Evolutionary conservation across 2,113 vertebrate species (phyloP), one percentile per base, ranked within the genome.

Genomic region (Amphiprion percula): DNA sequence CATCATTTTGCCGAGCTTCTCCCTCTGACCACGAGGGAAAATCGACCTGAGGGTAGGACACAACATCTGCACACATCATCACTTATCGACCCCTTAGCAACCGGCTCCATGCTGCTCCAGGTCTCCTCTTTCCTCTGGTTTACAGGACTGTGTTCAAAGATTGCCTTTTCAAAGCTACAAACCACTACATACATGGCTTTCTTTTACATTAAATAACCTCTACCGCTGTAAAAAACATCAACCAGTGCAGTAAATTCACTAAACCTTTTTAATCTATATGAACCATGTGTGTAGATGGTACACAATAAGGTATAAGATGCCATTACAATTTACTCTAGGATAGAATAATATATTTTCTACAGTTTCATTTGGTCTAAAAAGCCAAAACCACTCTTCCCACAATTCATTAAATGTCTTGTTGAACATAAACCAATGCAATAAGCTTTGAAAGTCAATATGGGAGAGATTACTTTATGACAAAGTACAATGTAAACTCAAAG

Each of bases 31-130:
- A 15, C 15, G 0, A 71, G 37, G 67, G 55, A 59, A 49, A 54
- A 93, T 80, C 1, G 44, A 84, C 75, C 77, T 21, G 68, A 60
- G 74, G 59, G 69, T 39, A 77, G 74, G 81, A 65, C 47, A 58
- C 26, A 70, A 80, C 84, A 82, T 90, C 77, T 91, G 89, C 83
- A 88, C 65, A 80, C 85, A 92, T 89, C 83, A 90, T 90, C 86
- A 85, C 77, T 90, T 86, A 83, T 88, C 30, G 67, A 73, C 80
- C 74, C 61, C 68, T 37, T 10, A 54, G 68, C 46, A 44, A 60
- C 21, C 24, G 54, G 65, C 68, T 58, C 58, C 46, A 39, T 21
- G 7, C 47, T 17, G 5, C 47, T 56, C 58, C 44, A n/a, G 47
- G 30, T 30, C 58, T 85, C 69, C 66, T 21, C 41, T 46, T 54